Conservation (phyloP, 2,888 invertebrate genomes). For the Brachyopa scutellaris region DNA sequence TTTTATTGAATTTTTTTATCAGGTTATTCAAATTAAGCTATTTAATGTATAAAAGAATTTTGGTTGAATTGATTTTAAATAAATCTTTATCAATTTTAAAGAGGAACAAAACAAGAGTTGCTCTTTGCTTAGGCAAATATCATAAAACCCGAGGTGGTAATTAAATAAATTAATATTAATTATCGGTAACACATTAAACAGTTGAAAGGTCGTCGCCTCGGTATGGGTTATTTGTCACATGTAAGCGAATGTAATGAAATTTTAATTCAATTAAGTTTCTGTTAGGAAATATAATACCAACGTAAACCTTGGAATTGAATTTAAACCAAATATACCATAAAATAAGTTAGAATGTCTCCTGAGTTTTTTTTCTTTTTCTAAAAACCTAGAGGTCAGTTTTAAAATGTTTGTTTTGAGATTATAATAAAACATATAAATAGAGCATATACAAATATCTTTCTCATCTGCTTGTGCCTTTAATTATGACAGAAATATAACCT, state of each 20-base stretch:
- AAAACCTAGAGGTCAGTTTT: too few species aligned
- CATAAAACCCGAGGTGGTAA: neutral
- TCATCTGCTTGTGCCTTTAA: too few species aligned
- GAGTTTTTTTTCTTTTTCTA: neutral
- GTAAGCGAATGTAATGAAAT: conserved; percentile 1
- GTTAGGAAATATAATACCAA: neutral
- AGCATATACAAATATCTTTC: too few species aligned
- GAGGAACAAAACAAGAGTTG: neutral
- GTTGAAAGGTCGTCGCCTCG: conserved; percentile 15
- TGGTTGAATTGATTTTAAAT: neutral
- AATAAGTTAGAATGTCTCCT: neutral
- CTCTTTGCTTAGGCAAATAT: neutral
- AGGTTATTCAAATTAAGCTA: conserved; percentile 35
- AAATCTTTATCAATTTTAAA: conserved; percentile 1
- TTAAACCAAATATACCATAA: neutral
- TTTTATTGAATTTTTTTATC: too few species aligned
- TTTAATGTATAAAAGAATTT: conserved; percentile 1
- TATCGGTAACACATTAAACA: neutral
- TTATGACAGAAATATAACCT: too few species aligned
- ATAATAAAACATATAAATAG: too few species aligned
- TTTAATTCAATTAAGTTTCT: neutral
- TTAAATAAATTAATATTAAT: conserved; percentile 1
- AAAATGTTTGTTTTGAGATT: too few species aligned
- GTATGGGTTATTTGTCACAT: neutral
- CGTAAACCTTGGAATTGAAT: conserved; percentile 3